Evolutionary conservation across 2,113 vertebrate genomes (phyloP), one percentile per base, ranked within the genome.

Genomic region (Solea senegalensis): DNA sequence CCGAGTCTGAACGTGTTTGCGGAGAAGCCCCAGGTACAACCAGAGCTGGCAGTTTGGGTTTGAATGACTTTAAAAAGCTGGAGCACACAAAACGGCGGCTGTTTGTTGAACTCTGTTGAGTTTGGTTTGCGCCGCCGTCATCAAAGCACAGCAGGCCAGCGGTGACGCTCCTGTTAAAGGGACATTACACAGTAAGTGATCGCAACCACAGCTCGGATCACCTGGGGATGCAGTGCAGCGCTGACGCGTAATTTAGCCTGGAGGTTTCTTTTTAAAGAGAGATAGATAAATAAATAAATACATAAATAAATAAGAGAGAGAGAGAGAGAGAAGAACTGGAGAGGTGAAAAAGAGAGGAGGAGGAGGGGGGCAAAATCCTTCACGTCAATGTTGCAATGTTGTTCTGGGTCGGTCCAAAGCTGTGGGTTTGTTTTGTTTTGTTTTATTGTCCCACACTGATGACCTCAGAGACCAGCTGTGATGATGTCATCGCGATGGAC

Each of bases 391-490:
- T 76, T 65, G 21, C 21, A 21, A 21, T 21, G 21, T 21, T 21
- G 27, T 69, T 78, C 63, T 71, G 13, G 75, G 78, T 84, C 55
- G 65, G 82, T 86, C 81, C 84, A 62, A 86, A 86, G 86, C 76
- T 70, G 84, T 71, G 85, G 81, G 76, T 83, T 77, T 77, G 65
- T 56, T 14, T 26, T 54, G 2, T 9, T 54, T 26, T 54, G 2
- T 9, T 54, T 16, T 7, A 61, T 48, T 21, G 77, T 78, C 60
- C 85, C 84, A 72, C 74, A 52, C 43, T 92, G 93, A 86, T 89
- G 93, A 94, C 91, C 92, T 88, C 91, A 91, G 72, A 90, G 92
- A 94, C 90, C 93, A 89, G 93, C 90, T 86, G 92, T 86, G 88
- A 91, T 82, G 92, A 87, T 91, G 88, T 82, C 82, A 86, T 76